Evolutionary conservation across 2,113 vertebrate species (phyloP), one percentile per base, ranked within the genome.

Genomic region (Platysteira castanea): DNA sequence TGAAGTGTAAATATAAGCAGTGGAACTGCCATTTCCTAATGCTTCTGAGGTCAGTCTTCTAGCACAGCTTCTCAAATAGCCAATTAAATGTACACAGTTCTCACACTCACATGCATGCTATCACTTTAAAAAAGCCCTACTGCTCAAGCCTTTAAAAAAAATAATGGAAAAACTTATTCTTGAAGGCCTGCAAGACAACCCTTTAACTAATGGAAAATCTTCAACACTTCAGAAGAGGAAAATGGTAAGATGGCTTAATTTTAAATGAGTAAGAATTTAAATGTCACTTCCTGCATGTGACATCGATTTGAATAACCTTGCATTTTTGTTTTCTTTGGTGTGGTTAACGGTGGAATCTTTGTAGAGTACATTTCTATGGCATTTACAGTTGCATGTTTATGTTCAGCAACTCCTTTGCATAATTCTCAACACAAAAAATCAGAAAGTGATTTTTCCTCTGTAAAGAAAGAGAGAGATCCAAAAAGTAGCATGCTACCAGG

Each of bases 201-300:
- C 56, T 92, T 84, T 83, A 93, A 95, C 84, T 67, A 91, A 93
- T 83, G 91, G 94, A 97, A 93, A 91, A 94, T 92, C 64, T 85
- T 83, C 49, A 88, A 80, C 67, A 20, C 19, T 95, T 94, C 63
- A 49, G 79, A 93, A 88, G 56, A 95, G 60, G 53, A 95, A 95
- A 97, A 95, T 61, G 76, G 85, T 81, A 96, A 78, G 57, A 70
- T 2, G 3, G 63, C 90, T 96, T 92, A 81, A 94, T 93, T 96
- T 96, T 84, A 96, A 90, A 90, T 81, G 76, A 93, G 80, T 84
- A 92, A 96, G 88, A 95, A 93, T 75, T 93, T 78, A 94, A 95
- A 96, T 96, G 96, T 95, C 96, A 96, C 61, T 96, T 97, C 96
- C 96, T 92, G 96, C 74, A 89, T 19, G 77, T 88, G 87, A 96